Evolutionary conservation across 2,888 invertebrate genomes (phyloP).

Genomic region (Ceriagrion tenellum): DNA sequence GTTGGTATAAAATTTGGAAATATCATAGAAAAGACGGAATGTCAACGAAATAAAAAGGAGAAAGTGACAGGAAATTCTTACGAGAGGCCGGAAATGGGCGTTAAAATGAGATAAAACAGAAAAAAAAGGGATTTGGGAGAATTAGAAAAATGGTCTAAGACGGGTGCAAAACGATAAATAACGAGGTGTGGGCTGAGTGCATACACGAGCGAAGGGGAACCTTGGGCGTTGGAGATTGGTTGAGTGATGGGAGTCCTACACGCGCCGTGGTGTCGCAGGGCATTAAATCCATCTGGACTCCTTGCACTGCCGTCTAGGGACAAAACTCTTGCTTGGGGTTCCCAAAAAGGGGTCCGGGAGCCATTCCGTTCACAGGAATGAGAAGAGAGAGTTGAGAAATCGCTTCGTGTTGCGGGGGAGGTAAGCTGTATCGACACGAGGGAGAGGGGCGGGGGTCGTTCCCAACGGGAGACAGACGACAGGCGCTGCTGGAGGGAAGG

Average conservation of each 20-base stretch:
- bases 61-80: not conserved
- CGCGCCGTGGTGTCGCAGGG: not conserved
- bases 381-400: not conserved
- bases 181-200: not conserved
- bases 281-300: constrained; percentile 47
- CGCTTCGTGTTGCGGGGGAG: not conserved
- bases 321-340: not conserved
- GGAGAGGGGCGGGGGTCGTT: not conserved
- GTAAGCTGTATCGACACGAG: not conserved
- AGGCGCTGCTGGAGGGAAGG: not conserved
- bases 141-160: constrained; percentile 9
- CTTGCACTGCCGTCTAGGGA: not conserved
- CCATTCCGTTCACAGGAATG: constrained; percentile 24
- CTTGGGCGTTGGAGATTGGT: not conserved
- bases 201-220: not conserved
- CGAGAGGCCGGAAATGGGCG: no score
- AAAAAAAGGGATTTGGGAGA: not conserved
- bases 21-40: not conserved
- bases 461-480: not conserved
- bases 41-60: not conserved
- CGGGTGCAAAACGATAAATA: constrained; percentile 9
- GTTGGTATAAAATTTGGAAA: not conserved
- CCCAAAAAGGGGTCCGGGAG: not conserved
- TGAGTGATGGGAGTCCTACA: not conserved
- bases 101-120: not conserved